Percentiles rank a stretch among this genome's conserved stretches.
Evolutionary conservation across 2,113 vertebrate species (phyloP).

Genomic region (Camelus dromedarius): DNA sequence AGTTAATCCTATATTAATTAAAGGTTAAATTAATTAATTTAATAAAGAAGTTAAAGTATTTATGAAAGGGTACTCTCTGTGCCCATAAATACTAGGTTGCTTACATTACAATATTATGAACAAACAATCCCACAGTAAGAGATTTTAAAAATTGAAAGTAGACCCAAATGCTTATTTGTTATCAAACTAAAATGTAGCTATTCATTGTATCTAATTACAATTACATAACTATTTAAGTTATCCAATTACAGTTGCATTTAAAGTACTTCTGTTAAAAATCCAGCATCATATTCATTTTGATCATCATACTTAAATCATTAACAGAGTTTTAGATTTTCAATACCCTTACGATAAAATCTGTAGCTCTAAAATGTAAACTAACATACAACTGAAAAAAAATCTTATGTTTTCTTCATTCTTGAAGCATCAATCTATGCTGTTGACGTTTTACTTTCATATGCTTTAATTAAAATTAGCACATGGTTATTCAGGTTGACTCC

Average conservation of each 20-base stretch:
- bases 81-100: neutral
- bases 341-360: neutral
- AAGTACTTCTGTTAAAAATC: neutral
- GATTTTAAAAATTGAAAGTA: neutral
- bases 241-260: neutral
- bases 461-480: neutral
- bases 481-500: neutral
- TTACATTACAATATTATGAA: neutral
- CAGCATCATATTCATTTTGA: neutral
- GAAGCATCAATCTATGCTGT: neutral
- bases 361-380: neutral
- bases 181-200: neutral
- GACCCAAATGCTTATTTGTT: neutral
- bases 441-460: neutral
- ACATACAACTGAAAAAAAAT: conserved; percentile 4
- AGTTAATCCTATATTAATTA: neutral
- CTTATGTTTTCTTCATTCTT: neutral
- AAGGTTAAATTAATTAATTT: neutral
- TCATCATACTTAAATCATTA: neutral
- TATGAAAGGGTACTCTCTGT: neutral
- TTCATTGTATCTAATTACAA: neutral
- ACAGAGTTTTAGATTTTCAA: neutral
- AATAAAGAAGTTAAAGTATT: neutral
- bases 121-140: neutral
- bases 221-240: neutral